Evolutionary conservation across 2,888 invertebrate species (phyloP).

Genomic region (Charanyca ferruginea): DNA sequence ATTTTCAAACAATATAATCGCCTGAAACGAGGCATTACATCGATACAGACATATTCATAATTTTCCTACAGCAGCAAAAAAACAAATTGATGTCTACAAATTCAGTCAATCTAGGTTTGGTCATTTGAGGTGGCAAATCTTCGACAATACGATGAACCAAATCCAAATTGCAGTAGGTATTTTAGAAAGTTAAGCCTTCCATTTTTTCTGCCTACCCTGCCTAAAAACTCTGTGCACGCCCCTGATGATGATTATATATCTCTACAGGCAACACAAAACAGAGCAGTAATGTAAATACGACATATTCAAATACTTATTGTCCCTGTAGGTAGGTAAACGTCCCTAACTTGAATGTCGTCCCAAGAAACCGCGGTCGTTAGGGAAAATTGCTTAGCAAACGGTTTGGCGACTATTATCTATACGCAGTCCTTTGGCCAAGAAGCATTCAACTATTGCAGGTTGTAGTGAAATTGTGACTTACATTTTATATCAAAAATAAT

Average conservation of each 20-base stretch:
- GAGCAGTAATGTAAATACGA: constrained; percentile 15
- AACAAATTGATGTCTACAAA: too few relatives aligned
- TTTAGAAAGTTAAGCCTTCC: too few relatives aligned
- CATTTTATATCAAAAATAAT: not conserved
- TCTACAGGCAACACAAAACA: constrained; percentile 27
- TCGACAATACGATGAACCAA: too few relatives aligned
- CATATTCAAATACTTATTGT: constrained; percentile 42
- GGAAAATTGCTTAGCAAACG: constrained; percentile 47
- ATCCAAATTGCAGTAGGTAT: too few relatives aligned
- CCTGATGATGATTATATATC: constrained; percentile 36
- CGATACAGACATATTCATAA: too few relatives aligned
- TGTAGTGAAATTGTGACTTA: not conserved
- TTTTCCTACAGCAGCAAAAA: too few relatives aligned
- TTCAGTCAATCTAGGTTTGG: too few relatives aligned
- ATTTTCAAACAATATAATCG: too few relatives aligned
- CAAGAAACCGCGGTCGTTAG: constrained; percentile 47
- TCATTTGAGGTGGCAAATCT: too few relatives aligned
- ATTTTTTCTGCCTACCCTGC: too few relatives aligned
- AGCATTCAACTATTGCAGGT: constrained; percentile 7
- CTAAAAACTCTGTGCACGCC: too few relatives aligned
- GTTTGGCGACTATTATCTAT: constrained; percentile 35
- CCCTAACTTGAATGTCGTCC: constrained; percentile 34
- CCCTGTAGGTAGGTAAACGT: constrained; percentile 23
- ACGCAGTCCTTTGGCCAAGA: constrained; percentile 5
- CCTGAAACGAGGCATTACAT: too few relatives aligned